Conservation (phyloP, 1,140 invertebrate species). For the Dendroctonus ponderosae region DNA sequence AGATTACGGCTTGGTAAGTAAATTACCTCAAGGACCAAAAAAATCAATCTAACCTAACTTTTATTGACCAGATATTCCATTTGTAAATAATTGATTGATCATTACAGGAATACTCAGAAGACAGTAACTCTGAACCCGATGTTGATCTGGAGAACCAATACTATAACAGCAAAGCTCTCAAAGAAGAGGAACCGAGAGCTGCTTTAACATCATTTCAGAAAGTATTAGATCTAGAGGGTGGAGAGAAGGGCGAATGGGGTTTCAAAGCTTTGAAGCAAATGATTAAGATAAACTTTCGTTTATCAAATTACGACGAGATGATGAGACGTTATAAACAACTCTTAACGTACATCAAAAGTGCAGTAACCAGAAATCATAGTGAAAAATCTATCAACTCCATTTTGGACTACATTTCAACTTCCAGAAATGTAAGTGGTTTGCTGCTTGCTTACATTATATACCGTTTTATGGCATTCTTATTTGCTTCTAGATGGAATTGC, state of each 20-base stretch:
- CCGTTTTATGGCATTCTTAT: slow-evolving; percentile 2
- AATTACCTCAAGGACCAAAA: slow-evolving; percentile 6
- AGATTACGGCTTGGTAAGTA: slow-evolving; percentile 90
- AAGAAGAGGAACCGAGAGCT: slow-evolving; percentile 92
- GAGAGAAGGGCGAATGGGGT: slow-evolving; percentile 99
- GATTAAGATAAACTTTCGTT: slow-evolving; percentile 99
- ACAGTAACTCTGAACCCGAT: slow-evolving; percentile 96
- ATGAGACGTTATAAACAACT: slow-evolving; percentile 96
- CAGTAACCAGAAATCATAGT: slow-evolving; percentile 98
- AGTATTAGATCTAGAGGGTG: slow-evolving; percentile 92
- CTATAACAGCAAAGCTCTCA: slow-evolving; percentile 98
- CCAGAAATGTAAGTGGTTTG: slow-evolving; percentile 82
- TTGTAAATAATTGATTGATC: slow-evolving; percentile 28
- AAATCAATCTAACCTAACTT: slow-evolving; percentile 26
- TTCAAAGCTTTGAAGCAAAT: slow-evolving; percentile 99
- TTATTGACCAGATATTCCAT: slow-evolving; percentile 7
- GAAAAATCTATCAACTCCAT: slow-evolving; percentile 99
- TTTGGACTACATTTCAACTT: slow-evolving; percentile 98
- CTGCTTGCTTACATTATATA: background rate
- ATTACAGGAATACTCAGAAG: slow-evolving; percentile 88
- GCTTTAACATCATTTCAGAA: slow-evolving; percentile 95
- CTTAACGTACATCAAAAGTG: slow-evolving; percentile 96
- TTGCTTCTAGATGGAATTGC: slow-evolving; percentile 85
- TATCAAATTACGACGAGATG: slow-evolving; percentile 96
- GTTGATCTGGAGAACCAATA: slow-evolving; percentile 99